Conservation (phyloP, 2,888 invertebrate species). For the Sinhomidia bicolor region DNA sequence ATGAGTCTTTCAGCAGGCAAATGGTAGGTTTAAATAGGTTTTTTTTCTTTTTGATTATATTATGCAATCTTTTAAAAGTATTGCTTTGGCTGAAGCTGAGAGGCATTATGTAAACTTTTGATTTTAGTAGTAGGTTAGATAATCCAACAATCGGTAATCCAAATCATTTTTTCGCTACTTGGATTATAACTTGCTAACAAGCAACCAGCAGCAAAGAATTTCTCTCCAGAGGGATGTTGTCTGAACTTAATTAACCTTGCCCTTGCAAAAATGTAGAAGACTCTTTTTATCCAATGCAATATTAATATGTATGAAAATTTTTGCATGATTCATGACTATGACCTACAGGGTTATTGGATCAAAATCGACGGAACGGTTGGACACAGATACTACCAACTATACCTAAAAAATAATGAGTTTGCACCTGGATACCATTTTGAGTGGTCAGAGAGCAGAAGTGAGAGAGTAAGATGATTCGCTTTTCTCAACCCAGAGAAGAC, state of each 20-base stretch:
- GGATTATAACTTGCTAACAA: neutral
- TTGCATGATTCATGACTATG: neutral
- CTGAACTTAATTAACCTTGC: constrained; percentile 22
- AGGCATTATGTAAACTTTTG: neutral
- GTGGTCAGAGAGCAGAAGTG: no score
- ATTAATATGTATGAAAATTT: neutral
- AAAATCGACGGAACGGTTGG: no score
- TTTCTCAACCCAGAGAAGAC: no score
- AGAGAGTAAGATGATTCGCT: no score
- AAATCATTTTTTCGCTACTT: neutral
- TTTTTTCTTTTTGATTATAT: neutral
- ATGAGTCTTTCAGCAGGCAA: neutral
- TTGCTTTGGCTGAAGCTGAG: neutral
- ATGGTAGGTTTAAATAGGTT: neutral
- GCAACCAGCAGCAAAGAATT: neutral
- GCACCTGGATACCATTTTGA: no score
- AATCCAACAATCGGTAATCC: neutral
- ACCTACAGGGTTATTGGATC: neutral
- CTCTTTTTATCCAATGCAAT: neutral
- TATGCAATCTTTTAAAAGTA: neutral
- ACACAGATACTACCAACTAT: no score
- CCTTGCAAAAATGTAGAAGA: neutral
- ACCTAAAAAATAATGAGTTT: no score
- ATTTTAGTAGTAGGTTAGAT: neutral
- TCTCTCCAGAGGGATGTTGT: neutral